Evolutionary conservation across 1,140 invertebrate species (phyloP), one percentile per base, ranked within the genome.

Genomic region (Aphidius ervi): DNA sequence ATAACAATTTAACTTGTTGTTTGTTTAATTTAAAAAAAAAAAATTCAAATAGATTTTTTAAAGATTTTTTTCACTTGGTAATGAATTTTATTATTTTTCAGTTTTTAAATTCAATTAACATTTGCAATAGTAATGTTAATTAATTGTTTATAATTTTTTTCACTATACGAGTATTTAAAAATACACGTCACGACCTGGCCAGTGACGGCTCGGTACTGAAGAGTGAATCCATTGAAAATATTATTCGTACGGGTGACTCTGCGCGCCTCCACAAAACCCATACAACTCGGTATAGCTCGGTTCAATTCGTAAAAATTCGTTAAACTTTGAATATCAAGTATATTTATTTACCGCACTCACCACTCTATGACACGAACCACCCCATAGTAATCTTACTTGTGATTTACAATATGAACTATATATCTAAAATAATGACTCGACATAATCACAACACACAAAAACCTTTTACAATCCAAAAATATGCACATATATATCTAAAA

Each of bases 121-220:
- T 31, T 16, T 16, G 16, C 16, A 16, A 16, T 16, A 16, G 16
- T 16, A 16, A 1, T 16, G 16, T 16, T 31, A 31, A 31, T 31
- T 31, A 31, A 31, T 31, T 31, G 23, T 31, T 31, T 31, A 31
- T 3, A 31, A 31, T 31, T 1, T 31, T 31, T 31, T 31, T 31
- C 4, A 31, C 4, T 1, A 31, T 1, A 31, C 23, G 23, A 31
- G 1, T 31, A 31, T 31, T 31, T 31, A 42, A 10, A 8, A 48
- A 48, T 43, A 60, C 57, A 63, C 70, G 69, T 73, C 74, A 66
- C 72, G 73, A 71, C 71, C 68, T 70, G 66, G 72, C 71, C 72
- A 69, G 71, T 63, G 63, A 67, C 71, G 73, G 72, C 73, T 75
- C 75, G 73, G 71, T 69, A 75, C 74, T 76, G 73, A 75, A 69